Conservation (phyloP, 2,888 invertebrate genomes). For the Troglohyphantes excavatus region DNA sequence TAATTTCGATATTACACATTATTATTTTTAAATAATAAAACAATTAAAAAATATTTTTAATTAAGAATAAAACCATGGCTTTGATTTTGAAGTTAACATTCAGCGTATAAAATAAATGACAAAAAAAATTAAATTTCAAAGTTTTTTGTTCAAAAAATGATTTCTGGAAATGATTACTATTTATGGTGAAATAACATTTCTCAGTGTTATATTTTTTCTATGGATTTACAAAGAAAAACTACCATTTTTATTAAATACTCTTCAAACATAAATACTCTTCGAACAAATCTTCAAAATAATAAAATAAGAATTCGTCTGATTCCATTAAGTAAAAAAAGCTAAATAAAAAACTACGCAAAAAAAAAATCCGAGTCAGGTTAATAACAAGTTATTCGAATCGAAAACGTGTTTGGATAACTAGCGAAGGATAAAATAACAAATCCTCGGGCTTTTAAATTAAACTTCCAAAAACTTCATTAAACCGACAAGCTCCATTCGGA, state of each 20-base stretch:
- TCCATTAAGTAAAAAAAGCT: not conserved
- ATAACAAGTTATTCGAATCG: slow-evolving; percentile 2
- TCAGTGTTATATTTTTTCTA: not conserved
- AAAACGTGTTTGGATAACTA: not conserved
- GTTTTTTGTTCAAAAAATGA: no score
- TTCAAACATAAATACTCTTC: not conserved
- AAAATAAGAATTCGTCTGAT: not conserved
- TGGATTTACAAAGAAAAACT: not conserved
- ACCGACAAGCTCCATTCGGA: not conserved
- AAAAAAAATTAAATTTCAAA: no score
- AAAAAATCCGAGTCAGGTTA: not conserved
- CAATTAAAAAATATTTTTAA: no score
- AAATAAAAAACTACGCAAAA: not conserved
- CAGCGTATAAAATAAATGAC: no score
- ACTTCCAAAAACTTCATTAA: not conserved
- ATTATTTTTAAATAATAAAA: no score
- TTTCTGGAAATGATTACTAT: no score
- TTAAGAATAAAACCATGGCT: no score
- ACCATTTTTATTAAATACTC: not conserved
- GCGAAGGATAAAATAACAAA: not conserved
- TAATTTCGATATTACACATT: no score
- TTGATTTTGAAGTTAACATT: no score
- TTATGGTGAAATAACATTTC: no score
- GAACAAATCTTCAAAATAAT: not conserved
- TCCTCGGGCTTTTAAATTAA: not conserved